Base-by-base conservation (phyloP, 1,140 invertebrate species). In the Drosophila pachea region DNA sequence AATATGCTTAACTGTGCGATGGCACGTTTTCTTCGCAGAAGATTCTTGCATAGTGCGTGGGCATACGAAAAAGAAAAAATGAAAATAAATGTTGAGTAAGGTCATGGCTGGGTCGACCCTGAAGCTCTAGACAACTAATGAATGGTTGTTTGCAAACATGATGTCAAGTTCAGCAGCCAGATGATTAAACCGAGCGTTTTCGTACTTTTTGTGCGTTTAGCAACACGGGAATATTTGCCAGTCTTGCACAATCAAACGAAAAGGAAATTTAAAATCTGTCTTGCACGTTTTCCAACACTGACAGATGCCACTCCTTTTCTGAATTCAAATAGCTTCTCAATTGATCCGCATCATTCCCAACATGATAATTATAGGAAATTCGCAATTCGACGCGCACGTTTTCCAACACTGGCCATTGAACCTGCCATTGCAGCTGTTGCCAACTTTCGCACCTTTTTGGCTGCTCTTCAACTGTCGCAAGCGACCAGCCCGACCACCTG, bases 391-490 rank as follows among this genome's bases (percentile, higher is more conserved):
- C 3, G 22, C 22, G 22, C 22, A 29, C 0, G 3, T 29, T 47
- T 11, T 29, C 8, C 45, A 47, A 47, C 45, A 47, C 45, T 47
- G 45, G 45, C 11, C 45, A 5, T 47, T 47, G 53, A 16, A 16
- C 5, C 40, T 2, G 4, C 40, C 7, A 42, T 42, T 47, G 42
- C 38, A 33, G 8, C 9, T 38, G 9, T 4, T 63, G 60, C 35
- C 40, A 68, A 68, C 59, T 68, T 68, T 68, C 49, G 65, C 65
- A 53, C 49, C 22, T 14, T 38, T 38, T 31, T 38, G 54, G 8
- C 42, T 67, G 64, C 45, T 60, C 54, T 59, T 6, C 35, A 56
- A 65, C 48, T 35, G 48, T 52, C 48, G 33, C 48, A 42, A 47
- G 35, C 36, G 40, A 12, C 14, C 7, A 49, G 49, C 42, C 7